Percentiles rank a stretch among this genome's conserved stretches.
These are phyloP conservation scores for Solenopsis fugax DNA, from an alignment of 1,140 invertebrate species.

Conservation along the genomic window DNA sequence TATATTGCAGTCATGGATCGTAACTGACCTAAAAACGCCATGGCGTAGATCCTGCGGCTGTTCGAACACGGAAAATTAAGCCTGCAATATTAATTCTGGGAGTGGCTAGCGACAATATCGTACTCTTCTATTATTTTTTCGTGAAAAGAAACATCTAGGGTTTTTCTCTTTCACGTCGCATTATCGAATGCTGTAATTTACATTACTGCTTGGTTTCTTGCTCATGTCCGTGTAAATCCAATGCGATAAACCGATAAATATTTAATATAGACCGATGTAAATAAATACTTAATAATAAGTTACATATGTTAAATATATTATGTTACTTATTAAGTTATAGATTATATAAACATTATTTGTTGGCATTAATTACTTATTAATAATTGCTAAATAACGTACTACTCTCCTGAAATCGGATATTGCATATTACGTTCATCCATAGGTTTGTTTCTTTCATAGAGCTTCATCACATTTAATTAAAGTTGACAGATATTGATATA, in stretches of 20 bases:
- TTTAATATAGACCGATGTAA: neutral
- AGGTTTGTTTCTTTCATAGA: conserved; percentile 14
- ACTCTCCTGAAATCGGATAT: conserved; percentile 16
- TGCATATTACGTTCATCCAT: conserved; percentile 13
- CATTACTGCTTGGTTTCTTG: neutral
- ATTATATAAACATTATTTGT: conserved; percentile 11
- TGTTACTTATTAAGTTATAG: conserved; percentile 8
- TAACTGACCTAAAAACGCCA: conserved; percentile 71
- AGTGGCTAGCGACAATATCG: conserved; percentile 39
- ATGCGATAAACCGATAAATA: neutral
- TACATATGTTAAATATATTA: neutral
- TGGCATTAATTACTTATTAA: conserved; percentile 32
- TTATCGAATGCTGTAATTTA: neutral
- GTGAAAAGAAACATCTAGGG: neutral
- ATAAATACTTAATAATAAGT: no score
- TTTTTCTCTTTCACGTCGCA: neutral
- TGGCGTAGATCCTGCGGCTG: conserved; percentile 52
- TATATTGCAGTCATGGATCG: conserved; percentile 38
- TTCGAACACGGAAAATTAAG: conserved; percentile 76
- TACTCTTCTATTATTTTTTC: conserved; percentile 31
- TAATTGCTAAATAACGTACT: conserved; percentile 7
- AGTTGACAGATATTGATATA: conserved; percentile 32
- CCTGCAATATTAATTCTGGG: conserved; percentile 80
- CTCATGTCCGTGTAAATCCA: neutral
- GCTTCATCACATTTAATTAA: conserved; percentile 30